Evolutionary conservation across 2,797 vertebrate species (phyloP).

Genomic region (Distichodus sexfasciatus): DNA sequence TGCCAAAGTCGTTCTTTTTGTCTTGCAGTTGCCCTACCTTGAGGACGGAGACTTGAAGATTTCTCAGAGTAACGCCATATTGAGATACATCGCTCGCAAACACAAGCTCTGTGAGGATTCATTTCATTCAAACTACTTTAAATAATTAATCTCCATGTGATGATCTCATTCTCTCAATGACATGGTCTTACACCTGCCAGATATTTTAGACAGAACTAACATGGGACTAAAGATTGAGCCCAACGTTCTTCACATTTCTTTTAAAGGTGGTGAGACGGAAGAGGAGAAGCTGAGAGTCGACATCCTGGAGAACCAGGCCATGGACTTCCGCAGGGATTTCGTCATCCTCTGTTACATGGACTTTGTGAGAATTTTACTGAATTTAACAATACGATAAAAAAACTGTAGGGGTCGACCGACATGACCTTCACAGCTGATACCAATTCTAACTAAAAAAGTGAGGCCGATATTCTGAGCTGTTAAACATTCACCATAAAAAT

Average conservation of each 20-base stretch:
- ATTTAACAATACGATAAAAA: no score
- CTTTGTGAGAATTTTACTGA: conserved; percentile 83
- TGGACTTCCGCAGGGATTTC: conserved; percentile 88
- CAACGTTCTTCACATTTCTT: background rate
- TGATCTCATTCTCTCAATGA: no score
- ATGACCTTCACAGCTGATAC: no score
- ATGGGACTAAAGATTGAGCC: conserved; percentile 20
- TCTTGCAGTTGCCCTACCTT: conserved; percentile 80
- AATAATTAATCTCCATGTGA: no score
- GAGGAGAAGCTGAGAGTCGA: conserved; percentile 82
- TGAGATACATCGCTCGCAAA: conserved; percentile 87
- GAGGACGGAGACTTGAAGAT: conserved; percentile 78
- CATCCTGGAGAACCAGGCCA: conserved; percentile 86
- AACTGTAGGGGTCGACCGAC: no score
- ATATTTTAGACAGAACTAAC: no score
- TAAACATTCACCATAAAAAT: no score
- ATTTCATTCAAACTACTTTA: no score
- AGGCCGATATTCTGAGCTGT: no score
- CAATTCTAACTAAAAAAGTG: no score
- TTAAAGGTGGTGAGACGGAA: conserved; percentile 80
- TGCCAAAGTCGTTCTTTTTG: no score
- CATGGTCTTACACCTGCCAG: no score
- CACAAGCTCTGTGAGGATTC: conserved; percentile 81
- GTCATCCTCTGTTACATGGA: conserved; percentile 79
- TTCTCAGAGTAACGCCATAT: conserved; percentile 89